Evolutionary conservation across 2,797 vertebrate species (phyloP), one percentile per base, ranked within the genome.

Genomic region (Gadopsis marmoratus): DNA sequence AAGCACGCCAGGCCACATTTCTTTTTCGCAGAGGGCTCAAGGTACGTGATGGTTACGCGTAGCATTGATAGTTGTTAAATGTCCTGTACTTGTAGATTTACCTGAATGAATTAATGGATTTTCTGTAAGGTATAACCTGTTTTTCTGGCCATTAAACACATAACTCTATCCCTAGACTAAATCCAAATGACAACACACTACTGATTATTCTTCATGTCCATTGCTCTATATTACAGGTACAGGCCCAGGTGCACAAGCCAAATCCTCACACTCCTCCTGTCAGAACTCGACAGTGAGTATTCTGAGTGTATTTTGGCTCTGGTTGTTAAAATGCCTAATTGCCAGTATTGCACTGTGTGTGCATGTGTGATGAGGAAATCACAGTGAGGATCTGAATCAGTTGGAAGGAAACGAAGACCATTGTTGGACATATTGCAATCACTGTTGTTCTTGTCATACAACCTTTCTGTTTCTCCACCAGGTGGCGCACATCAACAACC

Each of bases 1-100:
- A 99, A 35, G 95, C 95, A 4, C 96, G 98, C 35, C 98, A 99
- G 90, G 97, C 98, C 89, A 99, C 97, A 0, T 99, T 98, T 91
- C 96, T 99, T 48, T 97, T 96, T 84, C 96, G 93, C 90, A 96
- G 98, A 88, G 98, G 98, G 74, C 93, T 99, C 64, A 98, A 99
- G 97, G 98, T 99, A 94, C 59, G 2, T 23, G 2, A 8, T 6
- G n/a, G 60, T 31, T 7, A 1, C 4, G 9, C 5, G 7, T 19
- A 12, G 21, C 45, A 13, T 7, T 5, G 7, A 9, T 13, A 29
- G 16, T 41, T 33, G 6, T 23, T 16, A 10, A 23, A 33, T 43
- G 4, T n/a, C 12, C 16, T 11, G 5, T 43, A 17, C 43, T 16
- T 56, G 12, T 39, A 47, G 12, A 39, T 48, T 14, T 39, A 75